Base-by-base conservation (phyloP, 53 echinoderm and acorn worm species). In the Zoroaster sp. region DNA sequence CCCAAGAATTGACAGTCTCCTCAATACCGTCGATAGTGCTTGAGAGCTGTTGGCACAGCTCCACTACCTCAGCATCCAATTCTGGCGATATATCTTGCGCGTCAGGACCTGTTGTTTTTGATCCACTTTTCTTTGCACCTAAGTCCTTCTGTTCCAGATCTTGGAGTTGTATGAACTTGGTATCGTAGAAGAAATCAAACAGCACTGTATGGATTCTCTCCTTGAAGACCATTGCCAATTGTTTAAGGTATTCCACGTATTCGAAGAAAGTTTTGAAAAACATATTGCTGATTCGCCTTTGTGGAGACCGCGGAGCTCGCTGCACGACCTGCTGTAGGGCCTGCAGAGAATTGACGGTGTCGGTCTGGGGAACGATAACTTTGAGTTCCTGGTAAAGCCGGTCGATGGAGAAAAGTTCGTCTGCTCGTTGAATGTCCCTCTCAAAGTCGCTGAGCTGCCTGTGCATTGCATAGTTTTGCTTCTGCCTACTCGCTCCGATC, bases 391-490 rank as follows among this genome's bases (percentile, higher is more conserved):
- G 90, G 75, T 94, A 93, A 4, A 92, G 82, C 25, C 83, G 72
- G 31, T 90, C 90, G 40, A 87, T 65, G n/a, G 90, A 92, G 75
- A 93, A 90, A 30, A 74, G 54, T 20, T 66, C 44, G 4, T 74
- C 74, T 7, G 88, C 93, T 10, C 82, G 78, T 17, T 79, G 78
- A 3, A 73, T 68, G 34, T 78, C 91, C 1, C 85, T 75, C 34
- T 95, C 92, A 41, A 94, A 97, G 65, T 80, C 31, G 11, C 83
- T 87, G 8, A 97, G 66, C 74, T 97, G 95, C 14, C 87, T 89
- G 66, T 97, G 92, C 97, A 97, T 95, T 68, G 95, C 74, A 39
- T 86, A 86, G 72, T 97, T 97, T 83, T 92, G 97, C 34, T 95
- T 95, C 41, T 75, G 77, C 66, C 90, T 73, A 46, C 89, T 70